Evolutionary conservation across 2,888 invertebrate genomes (phyloP).

Genomic region (Candidula unifasciata): DNA sequence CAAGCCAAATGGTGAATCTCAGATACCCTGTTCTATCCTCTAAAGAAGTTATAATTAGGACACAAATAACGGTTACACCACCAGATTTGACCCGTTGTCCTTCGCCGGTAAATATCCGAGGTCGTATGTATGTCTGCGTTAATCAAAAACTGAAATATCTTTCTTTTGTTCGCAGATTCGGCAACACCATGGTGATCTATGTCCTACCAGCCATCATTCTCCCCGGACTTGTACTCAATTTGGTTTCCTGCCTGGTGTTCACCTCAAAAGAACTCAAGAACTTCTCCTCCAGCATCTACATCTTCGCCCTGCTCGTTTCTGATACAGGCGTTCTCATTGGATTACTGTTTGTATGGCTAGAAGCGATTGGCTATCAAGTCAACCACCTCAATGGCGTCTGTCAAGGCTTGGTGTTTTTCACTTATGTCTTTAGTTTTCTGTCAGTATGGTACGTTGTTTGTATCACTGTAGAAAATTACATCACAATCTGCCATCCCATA

Average conservation of each 20-base stretch:
- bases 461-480: constrained; percentile 61
- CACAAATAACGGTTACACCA: too few relatives aligned
- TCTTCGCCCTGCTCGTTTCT: constrained; percentile 54
- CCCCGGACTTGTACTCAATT: constrained; percentile 55
- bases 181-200: constrained; percentile 33
- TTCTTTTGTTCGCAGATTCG: not conserved
- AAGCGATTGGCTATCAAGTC: constrained; percentile 56
- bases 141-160: not conserved
- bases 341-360: constrained; percentile 54
- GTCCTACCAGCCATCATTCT: constrained; percentile 53
- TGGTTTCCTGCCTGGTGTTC: constrained; percentile 55
- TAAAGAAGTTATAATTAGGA: too few relatives aligned
- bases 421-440: constrained; percentile 58
- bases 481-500: constrained; percentile 58
- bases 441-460: constrained; percentile 61
- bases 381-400: constrained; percentile 53
- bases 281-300: constrained; percentile 56
- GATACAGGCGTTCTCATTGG: constrained; percentile 55
- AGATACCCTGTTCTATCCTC: too few relatives aligned
- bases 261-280: constrained; percentile 46
- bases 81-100: too few relatives aligned
- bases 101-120: too few relatives aligned
- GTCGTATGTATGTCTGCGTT: too few relatives aligned
- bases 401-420: constrained; percentile 53
- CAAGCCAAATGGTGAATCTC: too few relatives aligned